A percentile compares a stretch with the other conserved stretches of the same genome.
These are phyloP conservation scores for Chromis chromis DNA, from an alignment of 2,797 vertebrate species.

Conservation along the genomic window DNA sequence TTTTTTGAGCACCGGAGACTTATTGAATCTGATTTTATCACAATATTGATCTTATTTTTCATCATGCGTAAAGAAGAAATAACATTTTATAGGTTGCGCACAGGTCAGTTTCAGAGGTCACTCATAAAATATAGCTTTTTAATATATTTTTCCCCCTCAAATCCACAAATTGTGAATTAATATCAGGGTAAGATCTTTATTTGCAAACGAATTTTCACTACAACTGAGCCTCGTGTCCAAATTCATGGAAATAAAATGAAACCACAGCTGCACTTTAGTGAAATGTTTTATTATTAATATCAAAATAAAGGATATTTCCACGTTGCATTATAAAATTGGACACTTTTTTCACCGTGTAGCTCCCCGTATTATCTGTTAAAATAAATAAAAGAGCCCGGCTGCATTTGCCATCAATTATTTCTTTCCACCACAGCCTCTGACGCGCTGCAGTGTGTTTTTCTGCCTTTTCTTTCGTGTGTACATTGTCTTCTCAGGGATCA, in stretches of 20 bases:
- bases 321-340: background rate
- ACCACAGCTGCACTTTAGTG: background rate
- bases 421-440: conserved; percentile 59
- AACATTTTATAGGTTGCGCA: background rate
- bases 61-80: conserved; percentile 1
- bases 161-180: background rate
- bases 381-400: conserved; percentile 40
- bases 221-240: no score
- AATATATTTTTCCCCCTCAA: no score
- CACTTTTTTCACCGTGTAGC: background rate
- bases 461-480: conserved; percentile 74
- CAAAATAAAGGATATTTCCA: background rate
- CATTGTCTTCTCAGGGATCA: conserved; percentile 83
- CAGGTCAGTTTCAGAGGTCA: background rate
- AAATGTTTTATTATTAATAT: background rate
- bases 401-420: conserved; percentile 71
- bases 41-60: conserved; percentile 28
- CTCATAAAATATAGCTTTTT: no score
- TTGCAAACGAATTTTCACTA: background rate
- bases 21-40: conserved; percentile 35
- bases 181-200: background rate
- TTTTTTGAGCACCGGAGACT: background rate
- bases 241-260: background rate
- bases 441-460: conserved; percentile 80
- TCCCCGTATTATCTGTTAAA: conserved; percentile 16